Base-by-base conservation (phyloP, 2,888 invertebrate genomes). In the Mythimna lalbum region DNA sequence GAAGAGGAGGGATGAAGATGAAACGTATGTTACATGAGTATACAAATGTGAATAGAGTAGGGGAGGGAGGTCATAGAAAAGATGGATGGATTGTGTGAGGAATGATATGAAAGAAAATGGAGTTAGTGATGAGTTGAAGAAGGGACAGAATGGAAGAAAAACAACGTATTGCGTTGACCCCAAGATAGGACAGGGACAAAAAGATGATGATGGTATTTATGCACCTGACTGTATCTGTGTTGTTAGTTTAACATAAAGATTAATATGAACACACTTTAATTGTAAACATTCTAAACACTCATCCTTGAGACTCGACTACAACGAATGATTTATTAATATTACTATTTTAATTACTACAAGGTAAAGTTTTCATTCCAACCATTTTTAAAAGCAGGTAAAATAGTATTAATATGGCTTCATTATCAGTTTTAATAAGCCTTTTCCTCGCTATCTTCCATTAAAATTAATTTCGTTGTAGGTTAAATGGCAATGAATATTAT, bases 281-380 rank as follows among this genome's bases (percentile, higher is more conserved):
- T 60, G 47, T 60, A 56, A 56, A 31, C 6, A 43, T 61, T 55
- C 23, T 59, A 64, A 60, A 65, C 23, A 59, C 56, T 23, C 52
- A 65, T 69, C 73, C 61, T 80, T 82, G 79, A 64, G 59, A 31
- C 14, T 23, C 21, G 10, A 47, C 56, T 49, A 65, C 65, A 64
- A 64, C 47, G 33, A 78, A 61, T 62, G 63, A 78, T 78, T 69
- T 73, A 78, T 73, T 53, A 60, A 27, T 64, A 69, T 69, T 39
- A 53, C 43, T 31, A 69, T 59, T 72, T 79, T 63, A 71, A 65
- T 62, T 67, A 59, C 52, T 50, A 50, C 12, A 33, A 60, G 65
- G 59, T 65, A 62, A 64, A 62, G 19, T 67, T 31, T 55, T 55
- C 36, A 19, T 65, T 49, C 14, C n/a, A 27, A 55, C 23, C 0